Conservation (phyloP, 2,113 vertebrate genomes). For the Lepidothrix coronata region DNA sequence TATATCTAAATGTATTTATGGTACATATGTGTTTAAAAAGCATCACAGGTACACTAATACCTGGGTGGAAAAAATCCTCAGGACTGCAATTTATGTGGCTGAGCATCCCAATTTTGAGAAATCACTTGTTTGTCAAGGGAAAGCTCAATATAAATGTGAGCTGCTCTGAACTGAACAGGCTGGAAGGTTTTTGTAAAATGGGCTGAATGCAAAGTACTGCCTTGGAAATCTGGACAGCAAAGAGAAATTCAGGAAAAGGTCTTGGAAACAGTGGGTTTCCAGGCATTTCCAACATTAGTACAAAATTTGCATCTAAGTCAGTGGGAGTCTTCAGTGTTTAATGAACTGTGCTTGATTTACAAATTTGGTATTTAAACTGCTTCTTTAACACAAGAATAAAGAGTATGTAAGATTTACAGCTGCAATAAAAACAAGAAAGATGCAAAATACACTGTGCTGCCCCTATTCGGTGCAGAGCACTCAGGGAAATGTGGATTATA, state of each 20-base stretch:
- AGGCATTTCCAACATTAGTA: not conserved
- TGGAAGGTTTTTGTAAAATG: not conserved
- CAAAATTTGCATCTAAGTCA: constrained; percentile 13
- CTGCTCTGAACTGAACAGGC: fast-evolving
- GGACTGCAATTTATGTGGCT: not conserved
- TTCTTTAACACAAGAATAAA: not conserved
- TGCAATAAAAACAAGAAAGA: not conserved
- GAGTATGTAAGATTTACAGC: not conserved
- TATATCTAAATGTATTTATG: not conserved
- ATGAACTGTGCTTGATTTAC: constrained; percentile 38
- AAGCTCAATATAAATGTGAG: not conserved
- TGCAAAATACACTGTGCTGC: fast-evolving
- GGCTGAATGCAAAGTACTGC: not conserved
- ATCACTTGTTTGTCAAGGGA: not conserved
- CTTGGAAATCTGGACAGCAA: not conserved
- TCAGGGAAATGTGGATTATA: not conserved
- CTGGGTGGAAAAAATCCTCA: not conserved
- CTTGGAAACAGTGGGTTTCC: not conserved
- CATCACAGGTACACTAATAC: not conserved
- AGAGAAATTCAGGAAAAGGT: not conserved
- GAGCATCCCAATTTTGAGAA: not conserved
- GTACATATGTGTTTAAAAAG: not conserved
- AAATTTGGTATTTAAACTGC: not conserved
- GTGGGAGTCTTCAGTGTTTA: constrained; percentile 22
- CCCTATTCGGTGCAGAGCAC: fast-evolving